Evolutionary conservation across 2,797 vertebrate species (phyloP), one percentile per base, ranked within the genome.

Genomic region (Iguana delicatissima): DNA sequence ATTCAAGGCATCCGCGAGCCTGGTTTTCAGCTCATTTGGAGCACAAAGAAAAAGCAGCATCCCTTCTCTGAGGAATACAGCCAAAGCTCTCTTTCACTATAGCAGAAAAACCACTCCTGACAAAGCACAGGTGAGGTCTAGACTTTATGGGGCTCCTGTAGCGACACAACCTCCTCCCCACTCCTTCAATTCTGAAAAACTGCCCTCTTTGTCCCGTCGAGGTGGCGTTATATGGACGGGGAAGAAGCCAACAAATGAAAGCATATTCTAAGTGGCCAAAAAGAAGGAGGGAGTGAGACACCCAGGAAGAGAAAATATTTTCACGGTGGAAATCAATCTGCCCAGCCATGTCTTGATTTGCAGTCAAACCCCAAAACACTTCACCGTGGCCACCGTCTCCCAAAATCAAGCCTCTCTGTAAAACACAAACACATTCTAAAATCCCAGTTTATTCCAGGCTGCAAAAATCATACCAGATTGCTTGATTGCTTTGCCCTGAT

Each of bases 21-120:
- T 1, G 29, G 5, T 57, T 46, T 50, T 42, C 50, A 10, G 6
- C 73, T 81, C 69, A 46, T 77, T 76, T 6, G 12, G 85, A 84
- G 62, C 59, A 87, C 89, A 87, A 90, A 90, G 85, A 26, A 29
- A 26, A 29, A 18, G 24, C 42, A 13, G 52, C 2, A 7, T n/a
- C 80, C 26, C 87, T 38, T 10, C 46, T 13, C 22, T 69, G 29
- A 1, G 38, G 42, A 80, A 22, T 38, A 74, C 6, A 26, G 46
- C 4, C 26, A 67, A 12, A 16, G 55, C 35, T 77, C 57, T 22
- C 57, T 35, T 77, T 38, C 57, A 79, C 35, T 32, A 38, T 29
- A 84, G 55, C 85, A 52, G 38, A 82, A 59, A 32, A 38, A 64
- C 38, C 38, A 8, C 32, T 10, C 67, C 14, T n/a, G 64, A 50